Evolutionary conservation across 2,888 invertebrate genomes (phyloP), one percentile per base, ranked within the genome.

Genomic region (Coleophora deauratella): DNA sequence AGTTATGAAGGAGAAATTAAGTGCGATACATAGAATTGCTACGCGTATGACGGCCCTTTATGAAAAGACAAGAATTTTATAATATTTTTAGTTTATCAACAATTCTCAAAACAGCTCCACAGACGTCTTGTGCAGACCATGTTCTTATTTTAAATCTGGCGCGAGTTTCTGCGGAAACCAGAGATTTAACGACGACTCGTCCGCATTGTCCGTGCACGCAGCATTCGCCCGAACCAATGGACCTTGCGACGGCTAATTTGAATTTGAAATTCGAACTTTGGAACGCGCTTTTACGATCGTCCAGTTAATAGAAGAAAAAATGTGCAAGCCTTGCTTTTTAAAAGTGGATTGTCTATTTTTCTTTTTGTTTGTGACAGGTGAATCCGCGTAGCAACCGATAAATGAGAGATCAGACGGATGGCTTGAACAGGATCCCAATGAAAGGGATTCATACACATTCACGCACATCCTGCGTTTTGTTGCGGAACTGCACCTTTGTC

Each of bases 191-290:
- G 80, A 81, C 71, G 70, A 59, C 68, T 75, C 79, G 77, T 82
- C 82, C 64, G 72, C 59, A 81, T 81, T 82, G 81, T 80, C 79
- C 79, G 66, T 61, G 64, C 80, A 81, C 82, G 81, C 62, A 74
- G 69, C 65, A 61, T 60, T 64, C 31, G 31, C 31, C n/a, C 31
- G 31, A 31, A 31, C 63, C 57, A 68, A 66, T 65, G 66, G 66
- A 64, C 62, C 62, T 64, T 61, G 68, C 59, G 63, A 71, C 68
- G 68, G 67, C 72, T 75, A 64, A 82, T 81, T 81, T 81, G 76
- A 80, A 81, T 80, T 74, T 71, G 62, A 65, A 66, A 66, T 65
- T 60, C 52, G 61, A 63, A 59, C 59, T 61, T 54, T 21, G 21
- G 21, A 21, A 21, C 21, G 21, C 55, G 54, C 59, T 66, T 70